Percentiles rank a stretch among this genome's conserved stretches.
Conservation (phyloP, 1,140 invertebrate species). For the Pogonomyrmex barbatus region DNA sequence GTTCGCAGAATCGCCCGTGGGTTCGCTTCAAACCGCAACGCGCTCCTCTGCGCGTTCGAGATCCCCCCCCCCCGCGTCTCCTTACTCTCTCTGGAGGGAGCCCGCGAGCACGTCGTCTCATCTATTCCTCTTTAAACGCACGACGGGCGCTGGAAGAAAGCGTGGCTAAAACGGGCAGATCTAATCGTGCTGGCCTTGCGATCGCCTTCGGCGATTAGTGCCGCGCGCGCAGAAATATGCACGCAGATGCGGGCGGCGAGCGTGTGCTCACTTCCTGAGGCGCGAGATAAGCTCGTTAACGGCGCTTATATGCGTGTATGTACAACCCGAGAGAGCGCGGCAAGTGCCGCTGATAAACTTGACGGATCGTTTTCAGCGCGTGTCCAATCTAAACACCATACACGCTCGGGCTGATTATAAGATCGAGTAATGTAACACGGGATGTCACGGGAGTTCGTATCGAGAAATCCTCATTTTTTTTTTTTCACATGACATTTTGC, state of each 20-base stretch:
- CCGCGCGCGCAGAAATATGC: constrained; percentile 32
- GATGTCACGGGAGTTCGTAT: too few species aligned
- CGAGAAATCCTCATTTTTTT: neutral
- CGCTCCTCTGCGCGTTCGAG: neutral
- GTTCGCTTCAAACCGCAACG: neutral
- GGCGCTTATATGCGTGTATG: neutral
- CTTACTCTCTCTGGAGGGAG: neutral
- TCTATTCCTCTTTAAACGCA: constrained; percentile 22
- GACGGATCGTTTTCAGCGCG: constrained; percentile 44
- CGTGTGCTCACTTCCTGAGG: constrained; percentile 42
- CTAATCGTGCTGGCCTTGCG: constrained; percentile 52
- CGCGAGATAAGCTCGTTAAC: constrained; percentile 52
- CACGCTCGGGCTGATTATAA: neutral
- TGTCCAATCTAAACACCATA: constrained; percentile 31
- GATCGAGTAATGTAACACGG: neutral
- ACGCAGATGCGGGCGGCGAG: constrained; percentile 14
- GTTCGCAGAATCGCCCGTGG: constrained; percentile 33
- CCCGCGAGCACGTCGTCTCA: neutral
- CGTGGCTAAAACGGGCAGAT: constrained; percentile 5
- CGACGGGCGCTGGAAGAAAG: constrained; percentile 2
- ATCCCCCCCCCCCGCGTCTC: neutral
- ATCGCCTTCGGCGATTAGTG: constrained; percentile 53
- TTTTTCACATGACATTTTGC: neutral
- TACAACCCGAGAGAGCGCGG: neutral
- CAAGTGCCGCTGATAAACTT: constrained; percentile 37